These are phyloP conservation scores for Nemotelus pantherinus DNA, from an alignment of 2,888 invertebrate species.

Conservation along the genomic window DNA sequence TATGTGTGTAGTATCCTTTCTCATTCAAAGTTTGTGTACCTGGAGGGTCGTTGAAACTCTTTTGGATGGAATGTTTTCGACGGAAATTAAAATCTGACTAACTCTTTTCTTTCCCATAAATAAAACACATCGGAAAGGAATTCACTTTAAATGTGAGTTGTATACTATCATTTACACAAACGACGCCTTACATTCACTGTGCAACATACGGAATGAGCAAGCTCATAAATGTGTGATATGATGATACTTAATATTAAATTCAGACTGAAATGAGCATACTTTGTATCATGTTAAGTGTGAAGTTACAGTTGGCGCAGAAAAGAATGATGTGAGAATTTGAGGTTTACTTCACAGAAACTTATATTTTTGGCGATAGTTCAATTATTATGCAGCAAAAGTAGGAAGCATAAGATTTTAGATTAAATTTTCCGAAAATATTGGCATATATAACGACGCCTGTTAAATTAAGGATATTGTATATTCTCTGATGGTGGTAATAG, in stretches of 20 bases:
- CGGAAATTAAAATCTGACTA: constrained; percentile 49
- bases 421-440: too few relatives aligned
- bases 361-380: too few relatives aligned
- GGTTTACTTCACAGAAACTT: too few relatives aligned
- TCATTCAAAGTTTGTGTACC: constrained; percentile 12
- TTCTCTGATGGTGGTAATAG: too few relatives aligned
- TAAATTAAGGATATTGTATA: too few relatives aligned
- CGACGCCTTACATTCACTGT: neutral
- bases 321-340: neutral
- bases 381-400: too few relatives aligned
- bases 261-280: constrained; percentile 19
- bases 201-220: neutral
- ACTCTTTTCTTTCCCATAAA: constrained; percentile 46
- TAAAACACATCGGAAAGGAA: constrained; percentile 41
- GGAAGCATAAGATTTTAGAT: too few relatives aligned
- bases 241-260: constrained; percentile 17
- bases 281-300: neutral
- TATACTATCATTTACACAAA: neutral
- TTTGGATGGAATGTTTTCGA: constrained; percentile 42
- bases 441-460: too few relatives aligned
- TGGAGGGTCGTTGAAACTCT: constrained; percentile 39
- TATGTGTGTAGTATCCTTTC: constrained; percentile 3
- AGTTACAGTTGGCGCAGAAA: neutral
- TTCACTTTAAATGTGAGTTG: constrained; percentile 7
- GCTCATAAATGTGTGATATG: constrained; percentile 19